Percentiles rank a stretch among this genome's conserved stretches.
These are phyloP conservation scores for Oryctes rhinoceros DNA, from an alignment of 1,140 invertebrate genomes.

Conservation along the genomic window DNA sequence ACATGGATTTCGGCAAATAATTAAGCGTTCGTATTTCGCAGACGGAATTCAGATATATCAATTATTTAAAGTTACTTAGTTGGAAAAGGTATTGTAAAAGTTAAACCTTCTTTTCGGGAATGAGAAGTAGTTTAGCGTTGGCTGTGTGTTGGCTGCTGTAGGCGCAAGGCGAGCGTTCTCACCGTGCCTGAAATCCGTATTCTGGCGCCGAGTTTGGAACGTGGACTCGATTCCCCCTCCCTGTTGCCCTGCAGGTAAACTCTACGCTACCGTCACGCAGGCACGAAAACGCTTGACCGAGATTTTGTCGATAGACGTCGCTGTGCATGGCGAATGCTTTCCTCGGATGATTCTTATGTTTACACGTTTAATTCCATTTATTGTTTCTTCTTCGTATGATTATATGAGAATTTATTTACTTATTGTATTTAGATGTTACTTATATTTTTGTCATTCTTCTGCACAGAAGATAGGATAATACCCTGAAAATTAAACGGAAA, in stretches of 20 bases:
- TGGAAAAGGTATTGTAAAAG: conserved; percentile 19
- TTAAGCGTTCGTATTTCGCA: no score
- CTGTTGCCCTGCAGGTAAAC: conserved; percentile 55
- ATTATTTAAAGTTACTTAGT: not conserved
- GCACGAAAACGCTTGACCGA: conserved; percentile 24
- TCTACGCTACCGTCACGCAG: conserved; percentile 17
- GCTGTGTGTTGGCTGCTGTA: conserved; percentile 63
- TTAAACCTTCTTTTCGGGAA: conserved; percentile 35
- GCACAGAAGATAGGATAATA: no score
- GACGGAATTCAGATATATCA: not conserved
- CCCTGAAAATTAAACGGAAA: no score
- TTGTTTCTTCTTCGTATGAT: not conserved
- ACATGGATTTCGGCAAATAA: no score
- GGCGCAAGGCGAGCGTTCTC: conserved; percentile 75
- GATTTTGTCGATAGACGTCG: not conserved
- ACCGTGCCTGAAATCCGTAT: conserved; percentile 79
- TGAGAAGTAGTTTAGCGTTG: conserved; percentile 55
- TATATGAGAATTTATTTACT: no score
- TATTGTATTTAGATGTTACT: no score
- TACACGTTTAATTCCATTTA: not conserved
- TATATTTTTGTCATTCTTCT: no score
- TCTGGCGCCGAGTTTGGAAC: conserved; percentile 79
- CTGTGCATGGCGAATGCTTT: conserved; percentile 36
- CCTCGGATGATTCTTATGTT: not conserved
- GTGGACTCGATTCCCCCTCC: conserved; percentile 69